Evolutionary conservation across 2,888 invertebrate species (phyloP).

Genomic region (Andricus curvator): DNA sequence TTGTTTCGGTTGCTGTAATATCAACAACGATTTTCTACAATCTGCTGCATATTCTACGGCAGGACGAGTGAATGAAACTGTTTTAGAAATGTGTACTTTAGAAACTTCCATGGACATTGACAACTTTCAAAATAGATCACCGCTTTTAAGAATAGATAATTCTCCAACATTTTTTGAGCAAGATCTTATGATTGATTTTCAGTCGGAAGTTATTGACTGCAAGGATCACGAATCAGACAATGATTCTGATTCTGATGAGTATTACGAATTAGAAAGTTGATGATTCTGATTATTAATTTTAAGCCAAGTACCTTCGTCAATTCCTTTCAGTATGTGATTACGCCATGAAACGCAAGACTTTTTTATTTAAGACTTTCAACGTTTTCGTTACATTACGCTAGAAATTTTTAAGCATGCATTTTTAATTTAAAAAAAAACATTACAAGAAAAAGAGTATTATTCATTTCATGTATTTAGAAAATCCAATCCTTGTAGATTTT

Average conservation of each 20-base stretch:
- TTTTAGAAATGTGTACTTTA: background rate
- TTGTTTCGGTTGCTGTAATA: background rate
- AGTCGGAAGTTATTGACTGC: background rate
- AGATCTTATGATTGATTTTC: background rate
- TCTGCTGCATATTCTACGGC: background rate
- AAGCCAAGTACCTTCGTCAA: background rate
- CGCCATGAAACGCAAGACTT: background rate
- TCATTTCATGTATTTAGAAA: background rate
- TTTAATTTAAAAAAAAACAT: background rate
- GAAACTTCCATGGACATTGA: background rate
- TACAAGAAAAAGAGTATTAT: background rate
- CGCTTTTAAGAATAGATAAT: background rate
- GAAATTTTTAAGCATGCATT: background rate
- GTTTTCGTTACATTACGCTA: background rate
- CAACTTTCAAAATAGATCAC: background rate
- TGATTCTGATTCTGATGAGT: background rate
- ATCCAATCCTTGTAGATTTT: background rate
- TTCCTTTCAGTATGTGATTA: background rate
- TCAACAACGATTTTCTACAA: background rate
- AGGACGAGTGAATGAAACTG: background rate
- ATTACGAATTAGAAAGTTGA: background rate
- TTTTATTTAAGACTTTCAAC: conserved; percentile 6
- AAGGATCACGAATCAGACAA: background rate
- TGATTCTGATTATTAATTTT: background rate
- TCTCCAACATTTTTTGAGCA: background rate